A percentile compares a stretch with the other conserved stretches of the same genome.
phyloP scores from a whole-genome alignment of 1,140 invertebrate species.

The Zaprionus vittiger region DNA sequence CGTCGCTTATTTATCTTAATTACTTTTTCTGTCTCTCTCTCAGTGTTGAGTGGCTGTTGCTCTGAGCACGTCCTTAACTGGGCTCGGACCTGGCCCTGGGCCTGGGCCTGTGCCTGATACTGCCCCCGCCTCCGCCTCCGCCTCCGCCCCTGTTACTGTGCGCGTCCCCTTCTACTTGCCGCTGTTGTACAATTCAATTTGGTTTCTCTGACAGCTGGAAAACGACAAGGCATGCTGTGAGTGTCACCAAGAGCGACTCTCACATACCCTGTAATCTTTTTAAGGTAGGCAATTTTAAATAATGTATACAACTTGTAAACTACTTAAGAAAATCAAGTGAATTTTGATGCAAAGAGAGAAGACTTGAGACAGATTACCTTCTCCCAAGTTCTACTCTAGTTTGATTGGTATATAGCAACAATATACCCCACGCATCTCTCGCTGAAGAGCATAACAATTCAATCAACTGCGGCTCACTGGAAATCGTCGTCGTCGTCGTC shows the following conservation, averaged over 20 bases:
- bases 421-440: not conserved
- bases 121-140: not conserved
- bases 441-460: slow-evolving; percentile 67
- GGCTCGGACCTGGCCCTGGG: not conserved
- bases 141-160: not conserved
- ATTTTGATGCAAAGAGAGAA: not conserved
- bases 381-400: not conserved
- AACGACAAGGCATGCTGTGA: slow-evolving; percentile 27
- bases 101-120: slow-evolving; percentile 1
- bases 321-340: not conserved
- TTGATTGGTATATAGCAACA: not conserved
- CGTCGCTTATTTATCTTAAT: slow-evolving; percentile 81
- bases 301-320: not conserved
- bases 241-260: not conserved
- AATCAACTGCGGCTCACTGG: slow-evolving; percentile 63
- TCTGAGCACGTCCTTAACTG: slow-evolving; percentile 29
- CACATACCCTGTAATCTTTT: slow-evolving; percentile 1
- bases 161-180: slow-evolving; percentile 12
- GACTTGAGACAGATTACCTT: not conserved
- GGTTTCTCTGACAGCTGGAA: slow-evolving; percentile 63
- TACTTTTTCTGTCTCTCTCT: slow-evolving; percentile 68
- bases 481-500: slow-evolving; percentile 4
- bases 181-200: slow-evolving; percentile 75
- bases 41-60: slow-evolving; percentile 60
- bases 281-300: not conserved